Evolutionary conservation across 92 coral and sea anemone species (phyloP), one percentile per base, ranked within the genome.

Genomic region (Actinostola sp.): DNA sequence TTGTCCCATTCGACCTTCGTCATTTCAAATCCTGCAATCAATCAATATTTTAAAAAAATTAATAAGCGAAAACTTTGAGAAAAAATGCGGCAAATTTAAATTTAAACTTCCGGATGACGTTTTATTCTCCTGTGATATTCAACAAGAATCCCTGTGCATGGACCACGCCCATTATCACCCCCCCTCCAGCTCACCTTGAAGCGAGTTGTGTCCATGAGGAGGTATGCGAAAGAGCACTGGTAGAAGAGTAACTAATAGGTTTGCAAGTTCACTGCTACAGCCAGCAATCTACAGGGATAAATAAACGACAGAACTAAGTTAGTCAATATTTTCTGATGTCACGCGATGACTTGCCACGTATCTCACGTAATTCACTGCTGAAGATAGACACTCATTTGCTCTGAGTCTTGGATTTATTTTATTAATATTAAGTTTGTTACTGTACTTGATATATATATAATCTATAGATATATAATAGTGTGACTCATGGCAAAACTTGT

Each of bases 281-380:
- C 96, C 96, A 48, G 92, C 91, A 76, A 90, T 68, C 96, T 90
- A 38, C 3, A n/a, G n/a, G n/a, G n/a, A n/a, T n/a, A n/a, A n/a
- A n/a, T n/a, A n/a, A n/a, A n/a, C n/a, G n/a, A n/a, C n/a, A n/a
- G n/a, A n/a, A n/a, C n/a, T n/a, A n/a, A n/a, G n/a, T n/a, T n/a
- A n/a, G n/a, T n/a, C n/a, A n/a, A n/a, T n/a, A n/a, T n/a, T n/a
- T 39, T 39, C 45, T 39, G 45, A 39, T 39, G 45, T 39, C 14
- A n/a, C n/a, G n/a, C n/a, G n/a, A n/a, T n/a, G n/a, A n/a, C n/a
- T n/a, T n/a, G n/a, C n/a, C n/a, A n/a, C n/a, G n/a, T n/a, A n/a
- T n/a, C n/a, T n/a, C n/a, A n/a, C n/a, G n/a, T n/a, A n/a, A n/a
- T n/a, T n/a, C n/a, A n/a, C n/a, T n/a, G n/a, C n/a, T n/a, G n/a